Evolutionary conservation across 2,888 invertebrate genomes (phyloP).

Genomic region (Drosophila putrida): DNA sequence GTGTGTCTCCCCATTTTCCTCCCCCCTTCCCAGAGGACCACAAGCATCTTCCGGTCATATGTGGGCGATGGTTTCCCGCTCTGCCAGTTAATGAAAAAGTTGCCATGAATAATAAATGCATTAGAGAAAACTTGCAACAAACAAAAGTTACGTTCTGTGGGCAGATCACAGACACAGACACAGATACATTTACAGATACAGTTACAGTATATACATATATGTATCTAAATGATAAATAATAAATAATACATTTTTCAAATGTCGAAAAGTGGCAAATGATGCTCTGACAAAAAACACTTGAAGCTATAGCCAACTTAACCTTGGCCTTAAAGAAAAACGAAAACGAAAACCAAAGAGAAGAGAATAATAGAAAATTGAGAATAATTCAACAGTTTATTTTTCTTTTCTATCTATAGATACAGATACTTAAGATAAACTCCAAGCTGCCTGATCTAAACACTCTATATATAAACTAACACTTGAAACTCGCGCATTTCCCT

Average conservation of each 20-base stretch:
- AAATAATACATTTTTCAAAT: constrained; percentile 51
- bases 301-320: constrained; percentile 29
- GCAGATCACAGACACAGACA: constrained; percentile 15
- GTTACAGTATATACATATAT: constrained; percentile 35
- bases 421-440: constrained; percentile 15
- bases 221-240: constrained; percentile 25
- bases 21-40: constrained; percentile 7
- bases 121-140: constrained; percentile 63
- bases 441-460: constrained; percentile 23
- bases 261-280: constrained; percentile 20
- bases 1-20: neutral
- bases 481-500: constrained; percentile 34
- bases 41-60: constrained; percentile 57
- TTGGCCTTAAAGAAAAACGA: constrained; percentile 50
- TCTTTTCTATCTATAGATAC: constrained; percentile 3
- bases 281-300: constrained; percentile 4
- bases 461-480: constrained; percentile 34
- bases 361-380: neutral
- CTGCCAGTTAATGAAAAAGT: constrained; percentile 77
- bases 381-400: constrained; percentile 12
- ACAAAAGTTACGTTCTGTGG: constrained; percentile 48
- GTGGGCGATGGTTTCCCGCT: constrained; percentile 43
- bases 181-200: constrained; percentile 5
- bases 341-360: constrained; percentile 2
- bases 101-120: constrained; percentile 81